Conservation (phyloP, 2,888 invertebrate genomes). For the Odontocerum albicorne region DNA sequence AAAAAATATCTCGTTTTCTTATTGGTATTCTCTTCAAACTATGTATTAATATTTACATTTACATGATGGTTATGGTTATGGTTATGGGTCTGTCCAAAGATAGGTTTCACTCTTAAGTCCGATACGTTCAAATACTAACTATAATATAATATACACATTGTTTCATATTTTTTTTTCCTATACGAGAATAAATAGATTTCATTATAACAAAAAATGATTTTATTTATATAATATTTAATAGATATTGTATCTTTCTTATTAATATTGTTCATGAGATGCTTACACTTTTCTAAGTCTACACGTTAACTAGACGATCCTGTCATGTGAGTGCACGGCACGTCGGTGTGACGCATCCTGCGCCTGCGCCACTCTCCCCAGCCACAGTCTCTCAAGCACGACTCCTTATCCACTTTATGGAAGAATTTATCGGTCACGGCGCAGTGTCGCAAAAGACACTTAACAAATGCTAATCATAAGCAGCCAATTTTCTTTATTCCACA, state of each 20-base stretch:
- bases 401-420: too few species aligned
- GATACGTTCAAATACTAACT: slow-evolving; percentile 40
- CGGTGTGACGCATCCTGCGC: too few species aligned
- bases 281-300: slow-evolving; percentile 24
- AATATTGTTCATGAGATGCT: slow-evolving; percentile 37
- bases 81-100: not conserved
- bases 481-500: too few species aligned
- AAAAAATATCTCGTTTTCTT: slow-evolving; percentile 35
- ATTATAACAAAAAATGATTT: slow-evolving; percentile 34
- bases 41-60: slow-evolving; percentile 27
- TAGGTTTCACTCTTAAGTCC: slow-evolving; percentile 12
- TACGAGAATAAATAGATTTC: slow-evolving; percentile 38
- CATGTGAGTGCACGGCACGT: too few species aligned
- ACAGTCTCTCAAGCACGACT: too few species aligned
- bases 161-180: slow-evolving; percentile 32
- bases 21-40: slow-evolving; percentile 19
- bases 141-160: slow-evolving; percentile 48
- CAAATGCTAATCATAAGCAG: too few species aligned
- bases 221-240: not conserved
- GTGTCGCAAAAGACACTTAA: too few species aligned
- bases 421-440: too few species aligned
- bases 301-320: slow-evolving; percentile 23
- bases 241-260: slow-evolving; percentile 25
- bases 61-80: not conserved
- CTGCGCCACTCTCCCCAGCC: too few species aligned